These are phyloP conservation scores for Blastobasis lacticolella DNA, from an alignment of 2,888 invertebrate species.

Conservation along the genomic window DNA sequence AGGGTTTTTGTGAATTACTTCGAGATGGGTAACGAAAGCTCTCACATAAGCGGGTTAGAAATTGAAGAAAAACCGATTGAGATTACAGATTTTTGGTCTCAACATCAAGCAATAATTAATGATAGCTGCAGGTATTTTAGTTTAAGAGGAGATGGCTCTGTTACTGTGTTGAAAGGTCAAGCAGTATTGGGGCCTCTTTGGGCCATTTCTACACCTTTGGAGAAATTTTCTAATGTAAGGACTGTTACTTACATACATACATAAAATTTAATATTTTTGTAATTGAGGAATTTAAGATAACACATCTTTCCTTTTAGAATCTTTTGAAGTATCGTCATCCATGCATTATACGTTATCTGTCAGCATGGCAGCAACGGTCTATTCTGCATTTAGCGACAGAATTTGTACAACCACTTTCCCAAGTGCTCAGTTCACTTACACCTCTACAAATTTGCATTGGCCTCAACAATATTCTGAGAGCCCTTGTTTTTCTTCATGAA, in stretches of 20 bases:
- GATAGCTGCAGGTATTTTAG: slow-evolving; percentile 71
- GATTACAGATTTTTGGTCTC: slow-evolving; percentile 86
- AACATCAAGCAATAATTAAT: slow-evolving; percentile 76
- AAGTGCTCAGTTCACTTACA: slow-evolving; percentile 77
- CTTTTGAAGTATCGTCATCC: slow-evolving; percentile 91
- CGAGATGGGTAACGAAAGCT: slow-evolving; percentile 85
- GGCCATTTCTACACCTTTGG: slow-evolving; percentile 79
- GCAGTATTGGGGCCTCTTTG: slow-evolving; percentile 78
- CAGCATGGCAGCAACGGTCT: slow-evolving; percentile 85
- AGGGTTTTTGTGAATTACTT: no score
- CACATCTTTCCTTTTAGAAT: slow-evolving; percentile 74
- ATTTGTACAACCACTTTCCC: slow-evolving; percentile 83
- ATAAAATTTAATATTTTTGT: not conserved
- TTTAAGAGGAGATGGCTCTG: slow-evolving; percentile 70
- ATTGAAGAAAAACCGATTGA: slow-evolving; percentile 84
- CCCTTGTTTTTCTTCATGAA: slow-evolving; percentile 87
- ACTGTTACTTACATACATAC: not conserved
- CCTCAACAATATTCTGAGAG: slow-evolving; percentile 85
- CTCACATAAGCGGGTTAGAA: slow-evolving; percentile 80
- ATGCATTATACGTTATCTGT: slow-evolving; percentile 86
- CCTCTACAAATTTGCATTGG: slow-evolving; percentile 90
- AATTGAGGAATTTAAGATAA: not conserved
- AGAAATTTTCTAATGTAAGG: slow-evolving; percentile 83
- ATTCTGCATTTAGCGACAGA: slow-evolving; percentile 88
- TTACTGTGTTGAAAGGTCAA: slow-evolving; percentile 86